Percentiles rank a stretch among this genome's conserved stretches.
phyloP scores from a whole-genome alignment of 1,140 invertebrate genomes.

The Pinna nobilis region DNA sequence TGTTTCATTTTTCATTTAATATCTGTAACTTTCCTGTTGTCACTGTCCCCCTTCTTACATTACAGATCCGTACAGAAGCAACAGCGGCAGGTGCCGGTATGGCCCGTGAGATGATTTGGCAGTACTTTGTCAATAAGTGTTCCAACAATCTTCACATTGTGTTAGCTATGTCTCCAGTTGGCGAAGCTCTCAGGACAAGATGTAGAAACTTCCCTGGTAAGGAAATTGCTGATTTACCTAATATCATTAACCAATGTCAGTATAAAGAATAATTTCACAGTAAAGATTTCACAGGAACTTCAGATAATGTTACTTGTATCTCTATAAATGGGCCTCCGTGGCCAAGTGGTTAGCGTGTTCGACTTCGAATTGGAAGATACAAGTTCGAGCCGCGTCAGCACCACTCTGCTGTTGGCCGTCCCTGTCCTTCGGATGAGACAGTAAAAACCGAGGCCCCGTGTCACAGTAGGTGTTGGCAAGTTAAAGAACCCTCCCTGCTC shows the following conservation, averaged over 20 bases:
- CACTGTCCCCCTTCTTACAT: neutral
- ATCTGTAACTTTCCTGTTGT: neutral
- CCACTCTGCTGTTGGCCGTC: too few relatives aligned
- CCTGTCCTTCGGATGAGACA: too few relatives aligned
- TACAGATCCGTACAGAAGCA: constrained; percentile 80
- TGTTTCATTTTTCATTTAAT: neutral
- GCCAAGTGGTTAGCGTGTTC: too few relatives aligned
- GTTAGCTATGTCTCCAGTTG: constrained; percentile 76
- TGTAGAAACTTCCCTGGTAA: constrained; percentile 76
- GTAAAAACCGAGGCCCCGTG: too few relatives aligned
- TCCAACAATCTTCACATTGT: constrained; percentile 76
- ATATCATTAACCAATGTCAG: neutral
- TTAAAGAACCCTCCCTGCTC: too few relatives aligned
- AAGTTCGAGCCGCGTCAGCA: too few relatives aligned
- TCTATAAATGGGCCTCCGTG: too few relatives aligned
- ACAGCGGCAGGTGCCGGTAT: constrained; percentile 81
- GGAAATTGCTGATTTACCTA: too few relatives aligned
- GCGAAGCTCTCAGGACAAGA: constrained; percentile 73
- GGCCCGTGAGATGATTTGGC: constrained; percentile 78
- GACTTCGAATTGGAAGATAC: too few relatives aligned
- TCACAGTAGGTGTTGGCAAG: too few relatives aligned
- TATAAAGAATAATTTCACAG: neutral
- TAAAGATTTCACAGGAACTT: neutral
- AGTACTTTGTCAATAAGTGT: constrained; percentile 78
- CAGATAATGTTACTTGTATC: too few relatives aligned